These are phyloP conservation scores for Protomyctophum bolini DNA, from an alignment of 2,113 vertebrate species.

Conservation along the genomic window DNA sequence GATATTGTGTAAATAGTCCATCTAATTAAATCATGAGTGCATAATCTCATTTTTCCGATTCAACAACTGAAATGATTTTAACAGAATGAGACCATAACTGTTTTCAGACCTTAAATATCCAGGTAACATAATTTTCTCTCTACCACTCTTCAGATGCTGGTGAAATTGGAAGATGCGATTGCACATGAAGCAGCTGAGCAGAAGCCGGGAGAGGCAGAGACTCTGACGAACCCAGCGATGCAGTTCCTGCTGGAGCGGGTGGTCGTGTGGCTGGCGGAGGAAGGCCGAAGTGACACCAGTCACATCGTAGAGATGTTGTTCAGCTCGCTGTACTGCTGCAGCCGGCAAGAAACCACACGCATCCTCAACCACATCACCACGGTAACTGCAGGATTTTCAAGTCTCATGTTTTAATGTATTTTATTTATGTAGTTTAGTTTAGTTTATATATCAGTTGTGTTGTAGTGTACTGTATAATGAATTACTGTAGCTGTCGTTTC, in stretches of 20 bases:
- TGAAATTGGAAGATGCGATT: conserved; percentile 67
- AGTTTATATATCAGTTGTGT: background rate
- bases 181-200: background rate
- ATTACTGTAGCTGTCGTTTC: background rate
- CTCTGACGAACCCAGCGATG: conserved; percentile 79
- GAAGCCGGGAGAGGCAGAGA: conserved; percentile 13
- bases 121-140: too few relatives aligned
- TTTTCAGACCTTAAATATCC: too few relatives aligned
- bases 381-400: conserved; percentile 66
- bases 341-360: conserved; percentile 78
- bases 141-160: conserved; percentile 69
- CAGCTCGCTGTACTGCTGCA: conserved; percentile 88
- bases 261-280: conserved; percentile 86
- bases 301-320: conserved; percentile 94
- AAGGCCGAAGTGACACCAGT: conserved; percentile 74
- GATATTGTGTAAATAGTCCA: too few relatives aligned
- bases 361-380: conserved; percentile 87
- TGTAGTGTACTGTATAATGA: too few relatives aligned
- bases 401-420: background rate
- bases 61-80: too few relatives aligned
- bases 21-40: too few relatives aligned
- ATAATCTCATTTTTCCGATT: too few relatives aligned
- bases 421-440: background rate
- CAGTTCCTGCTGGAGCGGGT: conserved; percentile 86
- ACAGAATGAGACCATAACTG: too few relatives aligned